Conservation (phyloP, 2,888 invertebrate species). For the Nomada fabriciana region DNA sequence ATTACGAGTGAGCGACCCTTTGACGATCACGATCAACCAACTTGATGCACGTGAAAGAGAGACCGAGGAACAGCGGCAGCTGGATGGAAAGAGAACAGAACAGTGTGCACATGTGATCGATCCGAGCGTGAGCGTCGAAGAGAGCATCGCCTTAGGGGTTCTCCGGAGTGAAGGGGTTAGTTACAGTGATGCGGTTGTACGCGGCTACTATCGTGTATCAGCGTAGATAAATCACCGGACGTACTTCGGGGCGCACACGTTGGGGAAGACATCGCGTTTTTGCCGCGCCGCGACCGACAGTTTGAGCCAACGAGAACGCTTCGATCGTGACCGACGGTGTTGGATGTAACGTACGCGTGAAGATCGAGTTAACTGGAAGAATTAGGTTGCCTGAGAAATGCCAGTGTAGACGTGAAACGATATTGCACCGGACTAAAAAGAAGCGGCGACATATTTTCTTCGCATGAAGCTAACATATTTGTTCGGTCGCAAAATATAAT, state of each 20-base stretch:
- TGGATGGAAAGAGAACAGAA: conserved; percentile 42
- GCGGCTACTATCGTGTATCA: conserved; percentile 73
- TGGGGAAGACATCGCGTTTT: conserved; percentile 69
- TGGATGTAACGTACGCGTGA: neutral
- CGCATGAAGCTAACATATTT: too few species aligned
- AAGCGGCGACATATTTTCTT: too few species aligned
- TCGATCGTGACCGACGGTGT: conserved; percentile 3
- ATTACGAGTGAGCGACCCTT: conserved; percentile 77
- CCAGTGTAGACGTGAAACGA: too few species aligned
- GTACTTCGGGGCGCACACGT: conserved; percentile 64
- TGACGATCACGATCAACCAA: conserved; percentile 77
- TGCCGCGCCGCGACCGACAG: conserved; percentile 17
- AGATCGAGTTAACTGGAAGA: neutral
- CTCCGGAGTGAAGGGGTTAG: conserved; percentile 72
- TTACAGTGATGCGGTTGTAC: conserved; percentile 70
- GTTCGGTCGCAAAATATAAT: too few species aligned
- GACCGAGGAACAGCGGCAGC: conserved; percentile 23
- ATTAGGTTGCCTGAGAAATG: too few species aligned
- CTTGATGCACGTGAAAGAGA: conserved; percentile 67
- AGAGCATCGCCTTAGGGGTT: conserved; percentile 75
- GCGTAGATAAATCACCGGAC: conserved; percentile 74
- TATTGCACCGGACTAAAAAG: too few species aligned
- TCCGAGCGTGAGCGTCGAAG: conserved; percentile 73
- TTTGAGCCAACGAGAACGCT: conserved; percentile 11
- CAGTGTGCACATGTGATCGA: conserved; percentile 71